phyloP scores from a whole-genome alignment of 2,797 vertebrate genomes.

The Leptoclinus maculatus region DNA sequence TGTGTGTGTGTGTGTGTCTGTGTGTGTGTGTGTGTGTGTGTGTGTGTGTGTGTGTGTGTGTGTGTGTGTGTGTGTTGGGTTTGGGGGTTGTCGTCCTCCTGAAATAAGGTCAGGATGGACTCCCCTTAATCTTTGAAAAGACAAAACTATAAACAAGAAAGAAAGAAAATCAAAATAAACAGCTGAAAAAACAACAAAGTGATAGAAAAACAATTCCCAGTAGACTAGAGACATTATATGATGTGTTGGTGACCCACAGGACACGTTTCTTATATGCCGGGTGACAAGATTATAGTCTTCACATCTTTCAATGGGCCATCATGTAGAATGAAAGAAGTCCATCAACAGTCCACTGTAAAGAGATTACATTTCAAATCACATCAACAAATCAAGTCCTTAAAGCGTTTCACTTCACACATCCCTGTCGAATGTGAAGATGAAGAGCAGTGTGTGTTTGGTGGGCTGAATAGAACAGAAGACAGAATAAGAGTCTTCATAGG shows the following conservation, averaged over 20 bases:
- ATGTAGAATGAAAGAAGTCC: conserved; percentile 31
- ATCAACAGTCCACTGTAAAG: conserved; percentile 43
- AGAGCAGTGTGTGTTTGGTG: conserved; percentile 11
- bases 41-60: conserved; percentile 16
- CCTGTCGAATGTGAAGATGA: conserved; percentile 29
- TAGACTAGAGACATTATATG: conserved; percentile 20
- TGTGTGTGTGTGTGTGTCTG: conserved; percentile 1
- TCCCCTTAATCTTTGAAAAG: conserved; percentile 55
- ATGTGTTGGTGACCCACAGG: conserved; percentile 36
- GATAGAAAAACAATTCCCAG: conserved; percentile 34
- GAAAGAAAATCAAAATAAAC: conserved; percentile 17
- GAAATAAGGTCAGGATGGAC: conserved; percentile 70
- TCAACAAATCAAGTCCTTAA: conserved; percentile 51
- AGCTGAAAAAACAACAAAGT: conserved; percentile 24
- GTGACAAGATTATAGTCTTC: conserved; percentile 70
- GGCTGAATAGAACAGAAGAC: not conserved
- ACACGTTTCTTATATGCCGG: conserved; percentile 22
- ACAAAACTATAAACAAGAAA: not conserved
- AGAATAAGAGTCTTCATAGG: not conserved
- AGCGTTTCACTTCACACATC: conserved; percentile 56
- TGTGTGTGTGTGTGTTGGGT: not conserved
- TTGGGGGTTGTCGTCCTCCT: conserved; percentile 18
- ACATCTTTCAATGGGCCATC: conserved; percentile 23
- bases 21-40: not conserved
- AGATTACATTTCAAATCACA: conserved; percentile 70